These are phyloP conservation scores for Pollenia angustigena DNA, from an alignment of 2,888 invertebrate genomes.

Conservation along the genomic window DNA sequence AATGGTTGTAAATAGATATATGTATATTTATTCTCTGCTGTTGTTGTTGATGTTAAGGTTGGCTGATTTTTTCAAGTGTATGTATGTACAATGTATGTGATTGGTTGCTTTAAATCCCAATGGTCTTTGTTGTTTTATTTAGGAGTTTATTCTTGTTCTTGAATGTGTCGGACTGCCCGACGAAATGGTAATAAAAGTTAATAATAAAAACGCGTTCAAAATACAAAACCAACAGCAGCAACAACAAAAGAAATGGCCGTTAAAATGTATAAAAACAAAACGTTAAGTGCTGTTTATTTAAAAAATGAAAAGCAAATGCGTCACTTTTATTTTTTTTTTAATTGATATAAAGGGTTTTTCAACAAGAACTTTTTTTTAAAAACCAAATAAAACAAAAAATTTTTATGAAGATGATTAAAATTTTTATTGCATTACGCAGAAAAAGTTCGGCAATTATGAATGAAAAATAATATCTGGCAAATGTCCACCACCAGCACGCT, in stretches of 20 bases:
- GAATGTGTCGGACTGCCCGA: conserved; percentile 1
- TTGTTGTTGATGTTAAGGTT: conserved; percentile 22
- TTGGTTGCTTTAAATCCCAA: conserved; percentile 42
- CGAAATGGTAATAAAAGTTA: conserved; percentile 37
- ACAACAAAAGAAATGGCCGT: conserved; percentile 6
- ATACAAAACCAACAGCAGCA: neutral
- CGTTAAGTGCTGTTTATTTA: conserved; percentile 61
- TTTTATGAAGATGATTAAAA: no score
- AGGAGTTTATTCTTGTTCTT: conserved; percentile 61
- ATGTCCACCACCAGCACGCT: no score
- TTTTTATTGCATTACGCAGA: no score
- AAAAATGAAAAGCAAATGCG: conserved; percentile 65
- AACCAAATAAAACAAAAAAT: no score
- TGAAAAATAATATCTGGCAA: no score
- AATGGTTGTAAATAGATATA: conserved; percentile 43
- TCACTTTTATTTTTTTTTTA: conserved; percentile 33
- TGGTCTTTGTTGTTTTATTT: conserved; percentile 31
- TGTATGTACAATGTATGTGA: conserved; percentile 30
- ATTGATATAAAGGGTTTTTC: neutral
- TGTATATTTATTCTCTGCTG: conserved; percentile 21
- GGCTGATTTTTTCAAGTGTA: conserved; percentile 15
- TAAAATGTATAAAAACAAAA: conserved; percentile 26
- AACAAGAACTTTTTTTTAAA: no score
- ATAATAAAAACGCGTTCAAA: conserved; percentile 47
- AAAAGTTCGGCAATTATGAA: no score